Evolutionary conservation across 1,140 invertebrate species (phyloP), one percentile per base, ranked within the genome.

Genomic region (Aphelenchoides fujianensis): DNA sequence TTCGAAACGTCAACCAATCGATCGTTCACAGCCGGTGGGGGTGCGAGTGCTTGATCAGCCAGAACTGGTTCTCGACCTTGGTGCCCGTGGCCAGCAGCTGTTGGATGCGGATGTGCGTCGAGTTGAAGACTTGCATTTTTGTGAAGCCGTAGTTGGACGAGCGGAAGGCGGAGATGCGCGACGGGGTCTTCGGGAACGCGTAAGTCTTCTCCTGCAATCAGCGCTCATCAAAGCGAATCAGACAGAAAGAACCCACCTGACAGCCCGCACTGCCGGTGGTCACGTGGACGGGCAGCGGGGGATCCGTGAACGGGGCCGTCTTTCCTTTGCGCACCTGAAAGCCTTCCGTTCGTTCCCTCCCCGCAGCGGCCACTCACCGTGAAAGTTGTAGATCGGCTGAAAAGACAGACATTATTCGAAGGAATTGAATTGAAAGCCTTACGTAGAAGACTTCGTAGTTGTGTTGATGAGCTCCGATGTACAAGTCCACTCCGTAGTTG

Each of bases 401-500:
- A 95, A 86, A 37, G 95, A 87, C 87, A 97, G 12, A 48, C 12
- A 12, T 12, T 48, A 12, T 48, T 12, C 12, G 12, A 23, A 48
- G 41, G 12, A 48, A 48, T 48, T 48, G 23, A 48, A 48, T 48
- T 48, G 12, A 48, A 48, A 48, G 12, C n/a, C n/a, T n/a, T n/a
- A n/a, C n/a, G n/a, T n/a, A n/a, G n/a, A n/a, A 72, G 23, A 66
- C 93, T 0, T 72, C 74, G 55, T 74, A 76, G 19, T 91, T 91
- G 86, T 97, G 94, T 84, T 97, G 93, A 85, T 97, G 95, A 0
- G 92, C 94, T 92, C 93, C 95, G n/a, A 97, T 88, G 83, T 90
- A 89, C 59, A 97, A 85, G 86, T 98, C 95, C 19, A 98, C 95
- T 57, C 92, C 92, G 83, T 92, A 90, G 61, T 92, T 87, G 77